Evolutionary conservation across 2,113 vertebrate species (phyloP).

Genomic region (Pavo muticus): DNA sequence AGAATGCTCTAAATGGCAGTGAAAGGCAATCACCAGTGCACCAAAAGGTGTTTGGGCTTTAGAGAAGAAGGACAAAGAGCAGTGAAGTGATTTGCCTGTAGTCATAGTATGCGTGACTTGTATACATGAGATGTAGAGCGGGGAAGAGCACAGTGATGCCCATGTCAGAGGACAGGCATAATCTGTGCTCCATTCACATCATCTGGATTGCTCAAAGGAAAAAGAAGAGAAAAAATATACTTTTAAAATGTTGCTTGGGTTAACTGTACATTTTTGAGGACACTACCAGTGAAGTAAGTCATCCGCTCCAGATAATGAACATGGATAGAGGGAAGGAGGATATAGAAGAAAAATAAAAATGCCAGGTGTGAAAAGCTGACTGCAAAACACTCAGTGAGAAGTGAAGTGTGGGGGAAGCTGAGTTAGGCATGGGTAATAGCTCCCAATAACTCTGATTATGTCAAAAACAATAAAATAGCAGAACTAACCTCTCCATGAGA

Average conservation of each 20-base stretch:
- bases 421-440: not conserved
- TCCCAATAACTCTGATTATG: not conserved
- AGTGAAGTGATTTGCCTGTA: not conserved
- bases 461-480: not conserved
- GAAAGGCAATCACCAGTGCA: not conserved
- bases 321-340: not conserved
- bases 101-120: not conserved
- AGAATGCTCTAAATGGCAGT: not conserved
- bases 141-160: accelerated
- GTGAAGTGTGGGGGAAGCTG: not conserved
- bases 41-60: not conserved
- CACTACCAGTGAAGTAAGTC: not conserved
- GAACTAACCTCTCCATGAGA: not conserved
- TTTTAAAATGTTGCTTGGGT: not conserved
- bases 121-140: not conserved
- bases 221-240: accelerated
- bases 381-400: not conserved
- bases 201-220: not conserved
- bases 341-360: not conserved
- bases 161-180: not conserved
- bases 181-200: not conserved
- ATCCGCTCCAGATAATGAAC: not conserved
- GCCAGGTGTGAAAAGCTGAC: accelerated
- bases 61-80: not conserved
- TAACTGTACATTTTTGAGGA: not conserved